Evolutionary conservation across 2,797 vertebrate genomes (phyloP).

Genomic region (Pangasius djambal): DNA sequence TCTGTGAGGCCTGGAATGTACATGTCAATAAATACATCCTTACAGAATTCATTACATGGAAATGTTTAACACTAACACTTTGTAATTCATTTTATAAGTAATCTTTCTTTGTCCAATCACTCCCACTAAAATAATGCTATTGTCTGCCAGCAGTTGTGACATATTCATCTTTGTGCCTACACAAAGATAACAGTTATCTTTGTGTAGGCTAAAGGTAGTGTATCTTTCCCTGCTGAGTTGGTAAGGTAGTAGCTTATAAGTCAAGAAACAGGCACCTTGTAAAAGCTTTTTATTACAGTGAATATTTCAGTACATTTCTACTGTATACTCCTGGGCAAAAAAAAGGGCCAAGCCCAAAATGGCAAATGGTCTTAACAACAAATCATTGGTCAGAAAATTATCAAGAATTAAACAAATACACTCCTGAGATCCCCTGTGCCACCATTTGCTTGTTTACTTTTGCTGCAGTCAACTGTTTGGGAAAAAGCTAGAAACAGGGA

Average conservation of each 20-base stretch:
- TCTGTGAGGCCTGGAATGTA: background rate
- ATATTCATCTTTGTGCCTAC: background rate
- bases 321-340: too few relatives aligned
- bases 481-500: too few relatives aligned
- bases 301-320: background rate
- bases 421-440: too few relatives aligned
- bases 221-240: background rate
- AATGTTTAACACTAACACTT: background rate
- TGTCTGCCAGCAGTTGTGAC: background rate
- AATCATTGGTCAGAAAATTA: too few relatives aligned
- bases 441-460: too few relatives aligned
- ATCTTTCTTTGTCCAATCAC: background rate
- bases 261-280: background rate
- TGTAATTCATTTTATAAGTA: background rate
- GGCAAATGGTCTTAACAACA: too few relatives aligned
- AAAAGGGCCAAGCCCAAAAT: too few relatives aligned
- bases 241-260: background rate
- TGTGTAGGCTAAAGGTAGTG: background rate
- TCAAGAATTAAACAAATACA: too few relatives aligned
- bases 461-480: too few relatives aligned
- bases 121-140: background rate
- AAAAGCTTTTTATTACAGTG: background rate
- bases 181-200: too few relatives aligned
- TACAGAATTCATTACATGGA: background rate
- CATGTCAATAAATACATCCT: background rate